Evolutionary conservation across 1,140 invertebrate species (phyloP).

Genomic region (Metaphire vulgaris): DNA sequence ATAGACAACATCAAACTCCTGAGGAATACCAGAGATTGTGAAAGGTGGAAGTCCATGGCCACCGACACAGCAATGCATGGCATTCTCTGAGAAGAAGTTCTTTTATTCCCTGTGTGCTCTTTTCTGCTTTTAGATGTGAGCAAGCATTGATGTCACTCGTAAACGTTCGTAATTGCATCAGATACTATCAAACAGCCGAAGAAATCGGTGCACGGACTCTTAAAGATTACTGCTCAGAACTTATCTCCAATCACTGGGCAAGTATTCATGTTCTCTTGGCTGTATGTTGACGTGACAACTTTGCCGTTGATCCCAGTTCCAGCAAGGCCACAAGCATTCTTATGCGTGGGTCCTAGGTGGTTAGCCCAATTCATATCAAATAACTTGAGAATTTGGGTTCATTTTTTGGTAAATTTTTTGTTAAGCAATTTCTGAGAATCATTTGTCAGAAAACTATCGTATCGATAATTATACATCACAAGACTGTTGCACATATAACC

Average conservation of each 20-base stretch:
- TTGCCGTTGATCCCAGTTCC: neutral
- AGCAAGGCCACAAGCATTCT: neutral
- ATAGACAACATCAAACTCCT: too few relatives aligned
- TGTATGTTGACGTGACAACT: neutral
- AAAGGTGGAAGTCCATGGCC: too few relatives aligned
- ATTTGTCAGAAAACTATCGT: too few relatives aligned
- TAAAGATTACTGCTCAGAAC: constrained; percentile 76
- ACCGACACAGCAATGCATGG: too few relatives aligned
- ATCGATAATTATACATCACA: too few relatives aligned
- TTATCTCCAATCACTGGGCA: constrained; percentile 89
- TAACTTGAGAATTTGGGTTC: neutral
- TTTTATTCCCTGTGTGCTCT: too few relatives aligned
- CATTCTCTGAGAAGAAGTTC: too few relatives aligned
- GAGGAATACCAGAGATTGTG: too few relatives aligned
- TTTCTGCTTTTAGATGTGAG: constrained; percentile 76
- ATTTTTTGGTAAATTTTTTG: neutral
- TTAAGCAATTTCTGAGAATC: neutral
- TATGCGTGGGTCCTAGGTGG: neutral
- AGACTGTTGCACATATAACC: too few relatives aligned
- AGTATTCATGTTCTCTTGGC: constrained; percentile 31
- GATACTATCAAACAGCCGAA: constrained; percentile 85
- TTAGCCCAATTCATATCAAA: neutral
- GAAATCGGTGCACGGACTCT: constrained; percentile 72
- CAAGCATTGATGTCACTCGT: constrained; percentile 76
- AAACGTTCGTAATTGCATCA: constrained; percentile 77